A percentile compares a stretch with the other conserved stretches of the same genome.
These are phyloP conservation scores for Nymphalis urticae DNA, from an alignment of 2,888 invertebrate species.

Conservation along the genomic window DNA sequence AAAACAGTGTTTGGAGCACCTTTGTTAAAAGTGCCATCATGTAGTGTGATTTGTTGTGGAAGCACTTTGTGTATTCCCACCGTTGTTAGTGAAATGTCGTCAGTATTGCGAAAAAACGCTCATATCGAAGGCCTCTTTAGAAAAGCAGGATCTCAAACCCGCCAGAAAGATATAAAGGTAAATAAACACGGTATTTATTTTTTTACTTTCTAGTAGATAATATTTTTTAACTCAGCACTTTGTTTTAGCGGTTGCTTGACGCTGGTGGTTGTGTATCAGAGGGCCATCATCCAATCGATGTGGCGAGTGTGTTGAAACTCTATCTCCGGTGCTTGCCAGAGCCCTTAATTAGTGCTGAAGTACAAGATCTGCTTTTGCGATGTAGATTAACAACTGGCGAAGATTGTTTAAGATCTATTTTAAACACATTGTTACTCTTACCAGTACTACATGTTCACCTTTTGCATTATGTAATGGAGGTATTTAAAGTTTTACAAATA, in stretches of 20 bases:
- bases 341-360: conserved; percentile 87
- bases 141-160: conserved; percentile 91
- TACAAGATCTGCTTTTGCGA: conserved; percentile 89
- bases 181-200: neutral
- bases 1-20: conserved; percentile 77
- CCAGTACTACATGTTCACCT: conserved; percentile 90
- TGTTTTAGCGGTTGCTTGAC: conserved; percentile 84
- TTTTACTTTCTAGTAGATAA: neutral
- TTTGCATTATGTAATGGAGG: conserved; percentile 91
- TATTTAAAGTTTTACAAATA: conserved; percentile 46
- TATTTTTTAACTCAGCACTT: neutral
- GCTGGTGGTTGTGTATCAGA: conserved; percentile 86
- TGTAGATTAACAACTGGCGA: conserved; percentile 83
- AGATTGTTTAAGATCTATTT: conserved; percentile 83
- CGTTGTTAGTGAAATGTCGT: conserved; percentile 87
- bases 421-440: conserved; percentile 87
- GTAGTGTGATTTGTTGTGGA: conserved; percentile 84
- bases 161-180: conserved; percentile 91
- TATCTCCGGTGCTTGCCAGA: conserved; percentile 93
- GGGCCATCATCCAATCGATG: conserved; percentile 90
- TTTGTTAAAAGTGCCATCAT: conserved; percentile 72
- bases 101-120: conserved; percentile 85
- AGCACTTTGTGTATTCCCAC: conserved; percentile 86
- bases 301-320: conserved; percentile 91
- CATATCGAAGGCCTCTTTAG: conserved; percentile 92